A percentile compares a stretch with the other conserved stretches of the same genome.
phyloP scores from a whole-genome alignment of 2,113 vertebrate species.

The Actinemys pallida region DNA sequence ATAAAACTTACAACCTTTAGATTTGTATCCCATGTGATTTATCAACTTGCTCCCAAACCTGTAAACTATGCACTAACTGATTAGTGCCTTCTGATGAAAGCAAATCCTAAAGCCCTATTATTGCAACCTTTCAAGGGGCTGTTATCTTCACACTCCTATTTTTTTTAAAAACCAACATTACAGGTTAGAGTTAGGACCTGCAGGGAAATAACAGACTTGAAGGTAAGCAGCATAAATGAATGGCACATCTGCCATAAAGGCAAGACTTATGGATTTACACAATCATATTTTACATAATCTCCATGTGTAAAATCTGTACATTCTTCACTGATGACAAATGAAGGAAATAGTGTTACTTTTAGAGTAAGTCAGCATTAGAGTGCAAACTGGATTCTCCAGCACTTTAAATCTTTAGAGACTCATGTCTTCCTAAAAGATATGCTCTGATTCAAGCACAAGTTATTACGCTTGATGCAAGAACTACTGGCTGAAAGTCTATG shows the following conservation, averaged over 20 bases:
- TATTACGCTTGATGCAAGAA: neutral
- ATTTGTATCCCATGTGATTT: conserved; percentile 43
- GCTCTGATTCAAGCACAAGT: neutral
- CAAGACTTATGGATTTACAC: conserved; percentile 53
- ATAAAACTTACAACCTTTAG: conserved; percentile 29
- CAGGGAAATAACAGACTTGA: conserved; percentile 51
- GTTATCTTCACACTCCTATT: conserved; percentile 35
- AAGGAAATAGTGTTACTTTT: conserved; percentile 1
- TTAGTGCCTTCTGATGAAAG: conserved; percentile 60
- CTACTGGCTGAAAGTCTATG: neutral
- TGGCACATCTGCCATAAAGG: conserved; percentile 30
- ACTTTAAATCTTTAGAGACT: neutral
- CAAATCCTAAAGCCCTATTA: conserved; percentile 50
- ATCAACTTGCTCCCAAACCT: conserved; percentile 47
- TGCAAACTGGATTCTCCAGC: neutral
- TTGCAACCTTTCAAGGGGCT: conserved; percentile 23
- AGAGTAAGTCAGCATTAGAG: neutral
- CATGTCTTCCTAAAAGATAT: neutral
- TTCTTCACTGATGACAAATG: conserved; percentile 31
- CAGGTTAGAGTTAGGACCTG: conserved; percentile 44
- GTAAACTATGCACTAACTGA: conserved; percentile 57
- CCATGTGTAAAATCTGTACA: conserved; percentile 9
- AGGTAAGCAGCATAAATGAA: conserved; percentile 57
- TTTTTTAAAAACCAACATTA: neutral
- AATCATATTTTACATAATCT: conserved; percentile 61